Evolutionary conservation across 2,113 vertebrate genomes (phyloP).

Genomic region (Oxyruncus cristatus): DNA sequence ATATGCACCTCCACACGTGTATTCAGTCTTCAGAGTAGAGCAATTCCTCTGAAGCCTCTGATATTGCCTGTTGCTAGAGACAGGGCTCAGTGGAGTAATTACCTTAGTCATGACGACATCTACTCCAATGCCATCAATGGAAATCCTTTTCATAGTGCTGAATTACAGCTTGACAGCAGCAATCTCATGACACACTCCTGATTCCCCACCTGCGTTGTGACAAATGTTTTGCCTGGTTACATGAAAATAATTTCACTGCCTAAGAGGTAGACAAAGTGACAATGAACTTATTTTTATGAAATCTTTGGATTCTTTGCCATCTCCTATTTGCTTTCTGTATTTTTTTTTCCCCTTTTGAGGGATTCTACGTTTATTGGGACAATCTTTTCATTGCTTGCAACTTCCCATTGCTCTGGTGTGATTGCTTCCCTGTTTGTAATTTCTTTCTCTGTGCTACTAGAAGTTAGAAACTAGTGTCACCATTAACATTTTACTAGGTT

Average conservation of each 20-base stretch:
- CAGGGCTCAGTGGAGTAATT: background rate
- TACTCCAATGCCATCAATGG: background rate
- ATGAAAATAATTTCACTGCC: background rate
- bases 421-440: background rate
- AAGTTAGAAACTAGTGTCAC: background rate
- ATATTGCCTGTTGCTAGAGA: background rate
- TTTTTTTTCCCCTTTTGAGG: background rate
- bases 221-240: background rate
- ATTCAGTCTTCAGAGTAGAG: background rate
- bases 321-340: background rate
- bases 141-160: constrained; percentile 17
- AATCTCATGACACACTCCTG: background rate
- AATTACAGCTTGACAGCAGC: constrained; percentile 29
- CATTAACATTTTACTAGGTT: background rate
- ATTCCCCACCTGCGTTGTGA: background rate
- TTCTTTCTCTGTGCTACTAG: background rate
- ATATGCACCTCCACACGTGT: background rate
- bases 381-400: background rate
- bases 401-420: background rate
- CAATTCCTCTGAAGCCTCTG: background rate
- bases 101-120: background rate
- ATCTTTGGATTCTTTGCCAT: background rate
- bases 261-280: background rate
- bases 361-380: background rate
- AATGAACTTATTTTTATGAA: background rate